Conservation (phyloP, 2,113 vertebrate genomes). For the Hystrix cristata region DNA sequence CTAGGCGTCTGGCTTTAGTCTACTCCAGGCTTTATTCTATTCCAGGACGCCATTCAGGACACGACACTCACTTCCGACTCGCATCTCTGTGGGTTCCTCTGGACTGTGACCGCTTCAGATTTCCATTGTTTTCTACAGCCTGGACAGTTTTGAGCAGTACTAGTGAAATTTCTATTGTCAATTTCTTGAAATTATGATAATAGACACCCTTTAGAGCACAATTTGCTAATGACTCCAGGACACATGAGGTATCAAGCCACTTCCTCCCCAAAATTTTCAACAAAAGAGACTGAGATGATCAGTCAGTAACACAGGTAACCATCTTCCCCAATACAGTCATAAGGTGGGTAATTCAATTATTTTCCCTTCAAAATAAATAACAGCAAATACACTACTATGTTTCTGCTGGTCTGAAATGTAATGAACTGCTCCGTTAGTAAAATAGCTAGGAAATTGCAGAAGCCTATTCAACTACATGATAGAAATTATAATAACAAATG, state of each 20-base stretch:
- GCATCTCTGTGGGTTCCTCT: not conserved
- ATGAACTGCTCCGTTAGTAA: not conserved
- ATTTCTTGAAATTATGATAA: not conserved
- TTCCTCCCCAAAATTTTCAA: not conserved
- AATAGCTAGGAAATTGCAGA: not conserved
- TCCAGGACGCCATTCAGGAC: too few species aligned
- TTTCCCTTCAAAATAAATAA: constrained; percentile 42
- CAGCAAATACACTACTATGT: not conserved
- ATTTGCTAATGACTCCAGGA: not conserved
- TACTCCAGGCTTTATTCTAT: not conserved
- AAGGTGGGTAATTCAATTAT: not conserved
- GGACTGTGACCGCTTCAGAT: not conserved
- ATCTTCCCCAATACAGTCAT: not conserved
- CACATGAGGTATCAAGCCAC: not conserved
- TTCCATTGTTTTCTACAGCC: not conserved
- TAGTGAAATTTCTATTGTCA: not conserved
- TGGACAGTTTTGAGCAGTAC: not conserved
- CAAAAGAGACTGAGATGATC: not conserved
- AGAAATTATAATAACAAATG: not conserved
- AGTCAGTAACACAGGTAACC: not conserved
- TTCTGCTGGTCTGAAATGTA: not conserved
- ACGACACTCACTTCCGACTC: not conserved
- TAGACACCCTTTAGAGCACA: not conserved
- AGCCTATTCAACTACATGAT: not conserved
- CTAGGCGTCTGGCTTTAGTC: not conserved